Evolutionary conservation across 2,113 vertebrate genomes (phyloP).

Genomic region (Paralichthys olivaceus): DNA sequence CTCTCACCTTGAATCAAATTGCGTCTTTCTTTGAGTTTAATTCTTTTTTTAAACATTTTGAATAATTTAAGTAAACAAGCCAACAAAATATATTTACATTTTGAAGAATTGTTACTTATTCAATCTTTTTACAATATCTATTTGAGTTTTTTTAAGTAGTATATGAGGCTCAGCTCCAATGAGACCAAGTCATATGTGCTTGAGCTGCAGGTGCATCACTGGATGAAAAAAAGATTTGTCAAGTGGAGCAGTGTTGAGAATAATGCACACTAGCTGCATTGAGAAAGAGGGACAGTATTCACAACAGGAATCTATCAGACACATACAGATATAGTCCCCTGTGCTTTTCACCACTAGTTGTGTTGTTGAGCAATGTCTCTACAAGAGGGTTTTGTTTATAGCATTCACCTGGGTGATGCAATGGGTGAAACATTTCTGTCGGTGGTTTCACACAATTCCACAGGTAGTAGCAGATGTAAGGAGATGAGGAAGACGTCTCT

Average conservation of each 20-base stretch:
- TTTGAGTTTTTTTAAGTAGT: too few species aligned
- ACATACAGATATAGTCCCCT: background rate
- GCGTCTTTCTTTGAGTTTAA: too few species aligned
- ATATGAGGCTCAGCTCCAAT: too few species aligned
- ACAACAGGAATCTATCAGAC: background rate
- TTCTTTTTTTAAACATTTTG: too few species aligned
- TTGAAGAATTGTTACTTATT: too few species aligned
- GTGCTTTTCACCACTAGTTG: background rate
- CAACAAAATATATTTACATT: too few species aligned
- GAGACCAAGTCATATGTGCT: too few species aligned
- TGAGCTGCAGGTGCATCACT: too few species aligned
- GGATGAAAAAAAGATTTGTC: too few species aligned
- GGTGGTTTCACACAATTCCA: background rate
- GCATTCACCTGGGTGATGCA: background rate
- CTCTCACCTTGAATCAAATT: too few species aligned
- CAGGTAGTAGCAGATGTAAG: background rate
- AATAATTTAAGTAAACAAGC: too few species aligned
- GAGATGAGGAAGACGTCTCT: background rate
- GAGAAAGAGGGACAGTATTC: background rate
- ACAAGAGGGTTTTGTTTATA: background rate
- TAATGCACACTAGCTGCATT: background rate
- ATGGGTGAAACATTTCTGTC: background rate
- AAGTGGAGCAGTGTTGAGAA: background rate
- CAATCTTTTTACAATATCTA: too few species aligned
- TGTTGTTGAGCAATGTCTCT: background rate